Evolutionary conservation across 2,797 vertebrate genomes (phyloP).

Genomic region (Cyclopterus lumpus): DNA sequence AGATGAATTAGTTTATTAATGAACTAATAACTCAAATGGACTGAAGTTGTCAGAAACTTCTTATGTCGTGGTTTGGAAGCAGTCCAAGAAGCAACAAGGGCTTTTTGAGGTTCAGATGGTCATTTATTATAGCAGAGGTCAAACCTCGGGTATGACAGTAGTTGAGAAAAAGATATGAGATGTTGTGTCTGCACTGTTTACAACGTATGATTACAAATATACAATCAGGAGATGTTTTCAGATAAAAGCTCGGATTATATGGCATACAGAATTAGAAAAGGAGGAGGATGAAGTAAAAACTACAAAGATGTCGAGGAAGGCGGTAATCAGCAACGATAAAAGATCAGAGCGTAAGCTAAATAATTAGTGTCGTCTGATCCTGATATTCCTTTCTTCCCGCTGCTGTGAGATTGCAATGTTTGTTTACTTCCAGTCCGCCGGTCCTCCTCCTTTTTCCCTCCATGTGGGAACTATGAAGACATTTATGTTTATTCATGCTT

Average conservation of each 20-base stretch:
- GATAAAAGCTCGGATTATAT: conserved; percentile 8
- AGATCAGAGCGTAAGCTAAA: conserved; percentile 57
- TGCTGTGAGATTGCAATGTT: conserved; percentile 64
- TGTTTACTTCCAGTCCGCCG: conserved; percentile 54
- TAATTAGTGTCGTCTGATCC: conserved; percentile 64
- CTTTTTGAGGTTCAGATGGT: not conserved
- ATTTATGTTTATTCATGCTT: not conserved
- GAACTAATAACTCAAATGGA: not conserved
- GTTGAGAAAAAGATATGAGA: not conserved
- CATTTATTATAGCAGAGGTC: not conserved
- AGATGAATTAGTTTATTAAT: not conserved
- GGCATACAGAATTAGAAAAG: conserved; percentile 1
- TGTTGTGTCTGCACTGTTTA: conserved; percentile 22
- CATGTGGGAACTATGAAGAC: not conserved
- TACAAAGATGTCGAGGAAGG: conserved; percentile 27
- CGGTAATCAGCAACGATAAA: conserved; percentile 48
- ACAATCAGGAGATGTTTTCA: conserved; percentile 3
- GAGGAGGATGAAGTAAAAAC: conserved; percentile 26
- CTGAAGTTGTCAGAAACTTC: not conserved
- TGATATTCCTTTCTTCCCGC: conserved; percentile 54
- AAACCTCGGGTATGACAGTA: not conserved
- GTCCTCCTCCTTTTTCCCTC: not conserved
- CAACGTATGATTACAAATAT: conserved; percentile 7
- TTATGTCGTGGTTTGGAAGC: not conserved
- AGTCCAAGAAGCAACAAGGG: not conserved